Evolutionary conservation across 2,113 vertebrate species (phyloP), one percentile per base, ranked within the genome.

Genomic region (Xiphorhynchus elegans): DNA sequence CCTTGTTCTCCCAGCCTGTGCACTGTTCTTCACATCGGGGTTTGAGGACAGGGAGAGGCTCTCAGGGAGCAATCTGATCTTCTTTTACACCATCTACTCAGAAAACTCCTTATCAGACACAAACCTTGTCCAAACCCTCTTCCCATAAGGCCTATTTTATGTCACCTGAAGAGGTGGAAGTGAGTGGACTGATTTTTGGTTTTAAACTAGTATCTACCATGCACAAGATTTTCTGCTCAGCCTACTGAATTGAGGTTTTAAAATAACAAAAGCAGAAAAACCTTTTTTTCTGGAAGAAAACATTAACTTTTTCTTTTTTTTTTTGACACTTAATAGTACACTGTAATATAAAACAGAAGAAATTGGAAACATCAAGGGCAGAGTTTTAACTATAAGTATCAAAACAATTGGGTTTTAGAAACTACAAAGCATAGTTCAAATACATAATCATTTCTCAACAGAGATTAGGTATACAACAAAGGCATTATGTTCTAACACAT

Each of bases 371-470:
- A 58, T 37, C 56, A 95, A 75, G 68, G 68, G 16, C 49, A 75
- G 87, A 72, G 21, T 64, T 84, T 89, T 75, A 81, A 68, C 39
- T 87, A 0, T 11, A 80, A 68, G 5, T 67, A 68, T 64, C 78
- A 87, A 87, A 94, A 89, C 4, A 68, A 82, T 31, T 60, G 21
- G 5, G 37, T 28, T 89, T 90, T 68, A 82, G 49, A 84, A 90
- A 60, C 84, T 64, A 85, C 77, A 93, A 89, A 91, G 84, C 76
- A 84, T 13, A 33, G 55, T 84, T 81, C 80, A 96, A 89, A 89
- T 28, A 55, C 11, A 17, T 7, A 31, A 69, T 62, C 7, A 17
- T 81, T 89, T 84, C 66, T 81, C 69, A 85, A 13, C 50, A 81
- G 42, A 46, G 35, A 82, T 78, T 70, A 53, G 13, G 11, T 28